Percentiles rank a stretch among this genome's conserved stretches.
These are phyloP conservation scores for Gymnoscopelus braueri DNA, from an alignment of 2,797 vertebrate species.

Conservation along the genomic window DNA sequence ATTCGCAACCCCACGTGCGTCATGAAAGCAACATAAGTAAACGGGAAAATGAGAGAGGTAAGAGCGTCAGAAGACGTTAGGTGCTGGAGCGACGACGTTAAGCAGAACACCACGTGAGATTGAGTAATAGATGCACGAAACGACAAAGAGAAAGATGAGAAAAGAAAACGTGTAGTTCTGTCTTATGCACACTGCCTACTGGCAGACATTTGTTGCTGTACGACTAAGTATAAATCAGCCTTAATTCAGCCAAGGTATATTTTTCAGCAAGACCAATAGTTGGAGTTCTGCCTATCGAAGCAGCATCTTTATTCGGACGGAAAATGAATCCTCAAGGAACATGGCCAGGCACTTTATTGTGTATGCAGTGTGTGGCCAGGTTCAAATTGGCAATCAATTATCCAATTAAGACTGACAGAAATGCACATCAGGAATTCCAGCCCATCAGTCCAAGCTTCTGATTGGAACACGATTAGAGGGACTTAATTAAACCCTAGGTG, in stretches of 20 bases:
- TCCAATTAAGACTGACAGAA: slow-evolving; percentile 90
- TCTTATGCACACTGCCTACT: too few relatives aligned
- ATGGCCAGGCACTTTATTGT: slow-evolving; percentile 84
- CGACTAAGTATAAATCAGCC: too few relatives aligned
- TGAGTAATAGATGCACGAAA: too few relatives aligned
- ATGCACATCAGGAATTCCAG: slow-evolving; percentile 87
- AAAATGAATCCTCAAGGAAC: slow-evolving; percentile 86
- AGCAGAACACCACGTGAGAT: too few relatives aligned
- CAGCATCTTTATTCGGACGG: slow-evolving; percentile 83
- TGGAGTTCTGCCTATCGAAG: slow-evolving; percentile 82
- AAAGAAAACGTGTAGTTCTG: too few relatives aligned
- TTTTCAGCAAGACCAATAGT: slow-evolving; percentile 75
- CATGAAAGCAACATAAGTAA: too few relatives aligned
- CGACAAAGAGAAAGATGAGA: too few relatives aligned
- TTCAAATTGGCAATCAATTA: slow-evolving; percentile 90
- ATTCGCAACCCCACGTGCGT: too few relatives aligned
- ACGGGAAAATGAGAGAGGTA: too few relatives aligned
- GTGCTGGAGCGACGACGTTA: too few relatives aligned
- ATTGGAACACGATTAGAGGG: slow-evolving; percentile 87
- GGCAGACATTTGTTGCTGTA: too few relatives aligned
- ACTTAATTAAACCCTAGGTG: slow-evolving; percentile 87
- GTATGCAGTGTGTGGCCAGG: slow-evolving; percentile 87
- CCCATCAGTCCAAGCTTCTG: slow-evolving; percentile 84
- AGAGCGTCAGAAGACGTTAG: too few relatives aligned
- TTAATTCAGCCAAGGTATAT: slow-evolving; percentile 55